phyloP scores from a whole-genome alignment of 2,113 vertebrate genomes.

The Chaenocephalus aceratus region DNA sequence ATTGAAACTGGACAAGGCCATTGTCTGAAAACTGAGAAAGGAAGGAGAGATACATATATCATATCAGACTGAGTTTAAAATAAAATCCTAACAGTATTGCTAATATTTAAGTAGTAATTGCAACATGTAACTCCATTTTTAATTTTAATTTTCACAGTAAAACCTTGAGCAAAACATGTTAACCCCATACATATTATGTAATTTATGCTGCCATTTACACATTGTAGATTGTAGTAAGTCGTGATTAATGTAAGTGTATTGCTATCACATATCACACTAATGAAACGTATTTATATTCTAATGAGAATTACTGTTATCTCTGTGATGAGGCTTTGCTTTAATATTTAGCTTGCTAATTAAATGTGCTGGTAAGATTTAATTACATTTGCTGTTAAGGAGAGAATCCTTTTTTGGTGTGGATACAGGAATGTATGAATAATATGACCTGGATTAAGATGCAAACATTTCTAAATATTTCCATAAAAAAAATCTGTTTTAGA shows the following conservation, averaged over 20 bases:
- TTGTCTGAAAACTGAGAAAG: conserved; percentile 86
- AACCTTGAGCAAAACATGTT: not conserved
- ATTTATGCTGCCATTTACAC: not conserved
- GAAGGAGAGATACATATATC: not conserved
- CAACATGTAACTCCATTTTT: not conserved
- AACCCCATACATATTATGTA: not conserved
- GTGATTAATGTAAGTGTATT: not conserved
- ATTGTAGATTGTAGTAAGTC: not conserved
- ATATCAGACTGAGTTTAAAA: too few species aligned
- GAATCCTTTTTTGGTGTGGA: not conserved
- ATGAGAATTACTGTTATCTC: not conserved
- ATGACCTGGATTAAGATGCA: not conserved
- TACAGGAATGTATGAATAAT: not conserved
- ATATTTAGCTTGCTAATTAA: not conserved
- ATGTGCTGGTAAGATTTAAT: not conserved
- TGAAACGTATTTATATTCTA: not conserved
- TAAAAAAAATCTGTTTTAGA: not conserved
- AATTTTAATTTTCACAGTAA: not conserved
- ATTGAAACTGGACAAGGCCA: conserved; percentile 86
- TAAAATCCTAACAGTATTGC: not conserved
- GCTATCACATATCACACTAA: not conserved
- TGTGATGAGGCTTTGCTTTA: not conserved
- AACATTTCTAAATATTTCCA: not conserved
- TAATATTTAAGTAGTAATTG: not conserved
- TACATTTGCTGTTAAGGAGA: too few species aligned